Evolutionary conservation across 2,888 invertebrate genomes (phyloP), one percentile per base, ranked within the genome.

Genomic region (Crioceris asparagi): DNA sequence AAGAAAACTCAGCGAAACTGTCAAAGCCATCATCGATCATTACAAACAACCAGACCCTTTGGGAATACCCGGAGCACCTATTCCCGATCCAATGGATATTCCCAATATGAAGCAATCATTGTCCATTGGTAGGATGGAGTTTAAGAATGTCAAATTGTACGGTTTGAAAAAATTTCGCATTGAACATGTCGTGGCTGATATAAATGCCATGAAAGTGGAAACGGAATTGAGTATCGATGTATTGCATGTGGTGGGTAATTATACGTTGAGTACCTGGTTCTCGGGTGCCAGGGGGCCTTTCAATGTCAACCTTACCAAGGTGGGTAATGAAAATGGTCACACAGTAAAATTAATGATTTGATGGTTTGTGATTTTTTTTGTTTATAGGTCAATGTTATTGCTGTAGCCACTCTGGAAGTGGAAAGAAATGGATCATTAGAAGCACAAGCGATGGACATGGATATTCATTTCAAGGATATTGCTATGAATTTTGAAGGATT

Each of bases 401-500:
- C 51, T 8, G 41, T 44, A 18, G 50, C 83, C 1, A 72, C 71
- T 23, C 68, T 91, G 12, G 77, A 76, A 32, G 81, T 84, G 0
- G 77, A 81, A 48, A 68, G 75, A 37, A 79, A 79, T 51, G 90
- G 90, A 0, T 77, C 76, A 54, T 63, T 91, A 3, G 74, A 78
- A 51, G 82, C 87, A 1, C 79, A 84, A 52, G 75, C 80, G 42
- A 85, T 88, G 48, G 72, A 73, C 35, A 81, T 88, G 69, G 86
- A 90, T 52, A 73, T 88, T 19, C 74, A 72, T 0, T 87, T 87
- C 50, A 71, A 70, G 31, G 77, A 75, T 31, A 84, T 90, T 51
- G 69, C 76, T 6, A 78, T 88, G 66, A 79, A 88, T 54, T 88
- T 91, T 53, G 74, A 86, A 61, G 85, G 86, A 56, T 70, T 88